Base-by-base conservation (phyloP, 2,888 invertebrate species). In the Dolomedes plantarius region DNA sequence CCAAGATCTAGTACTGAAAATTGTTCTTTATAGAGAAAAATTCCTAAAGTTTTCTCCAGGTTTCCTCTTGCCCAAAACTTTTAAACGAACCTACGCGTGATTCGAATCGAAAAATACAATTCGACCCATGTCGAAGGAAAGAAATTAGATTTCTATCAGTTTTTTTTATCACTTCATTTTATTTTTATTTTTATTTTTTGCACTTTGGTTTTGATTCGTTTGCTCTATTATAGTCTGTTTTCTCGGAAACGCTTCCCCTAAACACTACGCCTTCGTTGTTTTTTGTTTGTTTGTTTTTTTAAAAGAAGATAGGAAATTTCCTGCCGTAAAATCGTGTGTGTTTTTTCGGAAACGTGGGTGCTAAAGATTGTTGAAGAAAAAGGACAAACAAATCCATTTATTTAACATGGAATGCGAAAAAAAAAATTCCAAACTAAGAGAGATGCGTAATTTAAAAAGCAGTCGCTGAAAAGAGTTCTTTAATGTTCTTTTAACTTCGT, bases 401-500 rank as follows among this genome's bases (percentile, higher is more conserved):
- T 36, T 36, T 36, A 7, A 36, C 5, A 46, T 73, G 36, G 29
- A 46, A 64, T 28, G 39, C 64, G 36, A 67, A 46, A 16, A 77
- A 50, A 32, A 56, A 74, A 36, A 64, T 64, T 73, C 46, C 36
- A 39, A 64, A 64, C 36, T 31, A 16, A 39, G 67, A 50, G 56
- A 23, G 46, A 46, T 5, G 16, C 46, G 5, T 46, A 16, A 46
- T 46, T 46, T 16, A 16, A 46, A 46, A 46, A 16, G 2, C 16
- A 16, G n/a, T 16, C 9, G 36, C 36, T 7, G n/a, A 65, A 65
- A 50, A 68, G 46, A 31, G 3, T 76, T 41, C 46, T 76, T 67
- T 79, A 71, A 79, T 79, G 72, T 72, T 79, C 29, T 71, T 72
- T 79, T 79, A 79, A 79, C 72, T 79, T 79, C 29, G 79, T 79